These are phyloP conservation scores for Patiria pectinifera DNA, from an alignment of 53 echinoderm and acorn worm species.

Conservation along the genomic window DNA sequence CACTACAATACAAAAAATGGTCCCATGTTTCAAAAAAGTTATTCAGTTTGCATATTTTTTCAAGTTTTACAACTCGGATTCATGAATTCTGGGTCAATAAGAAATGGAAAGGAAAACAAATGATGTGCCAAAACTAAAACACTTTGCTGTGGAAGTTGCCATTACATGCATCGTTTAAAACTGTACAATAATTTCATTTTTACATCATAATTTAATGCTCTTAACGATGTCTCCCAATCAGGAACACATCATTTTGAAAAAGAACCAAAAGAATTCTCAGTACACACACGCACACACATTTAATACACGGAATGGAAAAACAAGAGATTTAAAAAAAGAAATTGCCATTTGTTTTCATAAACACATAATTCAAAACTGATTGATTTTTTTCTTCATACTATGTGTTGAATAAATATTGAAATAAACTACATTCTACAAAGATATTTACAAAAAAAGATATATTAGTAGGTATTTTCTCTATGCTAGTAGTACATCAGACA, in stretches of 20 bases:
- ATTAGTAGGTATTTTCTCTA: conserved; percentile 45
- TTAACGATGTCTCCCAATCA: background rate
- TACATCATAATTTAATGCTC: conserved; percentile 58
- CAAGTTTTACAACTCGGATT: background rate
- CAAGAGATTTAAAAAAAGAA: conserved; percentile 25
- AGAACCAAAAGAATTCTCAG: background rate
- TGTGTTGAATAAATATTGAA: conserved; percentile 65
- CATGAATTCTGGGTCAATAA: background rate
- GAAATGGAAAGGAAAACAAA: background rate
- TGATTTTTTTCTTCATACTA: conserved; percentile 3
- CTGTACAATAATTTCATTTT: conserved; percentile 50
- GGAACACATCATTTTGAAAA: conserved; percentile 16
- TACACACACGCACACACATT: conserved; percentile 54
- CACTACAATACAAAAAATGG: conserved; percentile 56
- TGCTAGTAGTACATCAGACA: conserved; percentile 51
- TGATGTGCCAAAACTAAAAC: background rate
- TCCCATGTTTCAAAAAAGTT: conserved; percentile 30
- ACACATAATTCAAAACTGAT: conserved; percentile 59
- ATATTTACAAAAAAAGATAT: conserved; percentile 60
- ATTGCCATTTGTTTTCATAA: conserved; percentile 58
- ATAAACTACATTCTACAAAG: conserved; percentile 66
- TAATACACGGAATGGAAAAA: conserved; percentile 59
- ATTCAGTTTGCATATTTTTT: conserved; percentile 34
- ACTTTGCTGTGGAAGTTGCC: conserved; percentile 19
- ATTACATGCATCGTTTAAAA: conserved; percentile 48